These are phyloP conservation scores for Tenebrio molitor DNA, from an alignment of 1,140 invertebrate species.

Conservation along the genomic window DNA sequence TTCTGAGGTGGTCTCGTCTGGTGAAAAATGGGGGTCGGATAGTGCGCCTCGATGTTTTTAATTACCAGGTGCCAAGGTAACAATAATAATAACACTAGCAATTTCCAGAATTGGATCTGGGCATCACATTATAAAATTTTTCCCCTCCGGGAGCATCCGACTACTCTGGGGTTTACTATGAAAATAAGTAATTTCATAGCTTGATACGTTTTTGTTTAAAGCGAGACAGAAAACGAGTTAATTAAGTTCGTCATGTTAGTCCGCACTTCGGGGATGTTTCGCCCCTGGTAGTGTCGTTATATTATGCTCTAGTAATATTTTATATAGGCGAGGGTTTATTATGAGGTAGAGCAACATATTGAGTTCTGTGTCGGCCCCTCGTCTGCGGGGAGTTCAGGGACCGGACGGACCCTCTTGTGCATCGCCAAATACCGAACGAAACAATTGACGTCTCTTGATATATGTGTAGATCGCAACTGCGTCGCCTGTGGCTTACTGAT, in stretches of 20 bases:
- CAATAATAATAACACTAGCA: slow-evolving; percentile 6
- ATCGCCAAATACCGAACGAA: slow-evolving; percentile 22
- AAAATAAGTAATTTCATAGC: slow-evolving; percentile 57
- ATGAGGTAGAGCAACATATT: slow-evolving; percentile 48
- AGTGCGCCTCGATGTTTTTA: background rate
- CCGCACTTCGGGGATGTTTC: slow-evolving; percentile 49
- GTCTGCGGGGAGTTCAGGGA: slow-evolving; percentile 32
- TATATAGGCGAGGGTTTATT: slow-evolving; percentile 53
- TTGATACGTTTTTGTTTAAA: slow-evolving; percentile 57
- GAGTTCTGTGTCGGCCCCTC: slow-evolving; percentile 44
- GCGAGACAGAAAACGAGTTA: slow-evolving; percentile 54
- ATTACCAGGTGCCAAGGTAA: slow-evolving; percentile 3
- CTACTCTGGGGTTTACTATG: slow-evolving; percentile 48
- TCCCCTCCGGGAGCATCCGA: slow-evolving; percentile 14
- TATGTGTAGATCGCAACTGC: slow-evolving; percentile 36
- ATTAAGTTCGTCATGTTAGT: slow-evolving; percentile 57
- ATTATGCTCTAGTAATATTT: slow-evolving; percentile 55
- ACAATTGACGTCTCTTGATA: slow-evolving; percentile 39
- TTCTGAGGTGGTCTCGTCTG: too few relatives aligned
- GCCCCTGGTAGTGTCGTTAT: slow-evolving; percentile 54
- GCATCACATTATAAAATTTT: slow-evolving; percentile 21
- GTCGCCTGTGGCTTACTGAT: slow-evolving; percentile 37
- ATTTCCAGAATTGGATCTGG: background rate
- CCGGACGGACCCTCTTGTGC: background rate
- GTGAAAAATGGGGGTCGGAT: too few relatives aligned